phyloP scores from a whole-genome alignment of 35 echinoderm and acorn worm genomes.

The Ophioderma brevispina region DNA sequence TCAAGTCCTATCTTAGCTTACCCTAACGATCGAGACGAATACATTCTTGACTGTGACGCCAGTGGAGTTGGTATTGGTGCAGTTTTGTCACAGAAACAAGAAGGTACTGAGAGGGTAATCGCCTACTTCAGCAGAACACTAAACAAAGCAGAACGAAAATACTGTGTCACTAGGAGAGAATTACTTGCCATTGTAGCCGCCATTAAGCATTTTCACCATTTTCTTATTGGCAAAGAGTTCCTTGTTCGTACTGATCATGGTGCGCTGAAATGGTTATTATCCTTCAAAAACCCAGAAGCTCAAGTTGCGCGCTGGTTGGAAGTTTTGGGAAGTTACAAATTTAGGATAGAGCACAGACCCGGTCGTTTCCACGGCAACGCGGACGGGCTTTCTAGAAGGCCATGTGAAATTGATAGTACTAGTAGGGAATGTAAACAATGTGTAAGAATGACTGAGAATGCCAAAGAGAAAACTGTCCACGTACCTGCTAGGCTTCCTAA shows the following conservation, averaged over 20 bases:
- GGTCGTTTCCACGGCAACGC: constrained; percentile 38
- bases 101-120: constrained; percentile 37
- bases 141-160: constrained; percentile 51
- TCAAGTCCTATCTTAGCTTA: constrained; percentile 50
- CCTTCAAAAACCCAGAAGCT: constrained; percentile 29
- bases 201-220: constrained; percentile 67
- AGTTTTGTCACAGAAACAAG: constrained; percentile 51
- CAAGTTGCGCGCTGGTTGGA: constrained; percentile 38
- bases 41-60: constrained; percentile 67
- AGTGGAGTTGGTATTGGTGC: constrained; percentile 46
- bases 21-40: background rate
- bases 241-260: constrained; percentile 53
- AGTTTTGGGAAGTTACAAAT: constrained; percentile 29
- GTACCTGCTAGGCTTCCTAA: background rate
- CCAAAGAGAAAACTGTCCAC: background rate
- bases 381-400: constrained; percentile 29
- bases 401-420: constrained; percentile 31
- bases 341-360: constrained; percentile 23
- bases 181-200: constrained; percentile 41
- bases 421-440: constrained; percentile 52
- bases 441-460: background rate
- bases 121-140: constrained; percentile 53
- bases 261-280: constrained; percentile 16
- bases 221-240: constrained; percentile 49
- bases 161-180: constrained; percentile 77